These are phyloP conservation scores for Harpalus rufipes DNA, from an alignment of 2,888 invertebrate species.

Conservation along the genomic window DNA sequence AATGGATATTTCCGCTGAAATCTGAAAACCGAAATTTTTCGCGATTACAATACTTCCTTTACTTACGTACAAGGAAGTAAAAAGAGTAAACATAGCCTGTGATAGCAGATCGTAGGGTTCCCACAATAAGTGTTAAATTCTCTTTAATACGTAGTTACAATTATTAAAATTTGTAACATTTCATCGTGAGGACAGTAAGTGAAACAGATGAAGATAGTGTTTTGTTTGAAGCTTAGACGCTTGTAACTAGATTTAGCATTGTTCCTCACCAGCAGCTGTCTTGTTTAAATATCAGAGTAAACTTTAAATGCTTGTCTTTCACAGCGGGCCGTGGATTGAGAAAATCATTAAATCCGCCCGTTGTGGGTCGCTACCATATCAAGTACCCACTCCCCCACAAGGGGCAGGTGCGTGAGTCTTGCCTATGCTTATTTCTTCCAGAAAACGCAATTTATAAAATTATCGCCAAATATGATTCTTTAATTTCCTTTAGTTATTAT, in stretches of 20 bases:
- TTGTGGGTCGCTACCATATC: slow-evolving; percentile 35
- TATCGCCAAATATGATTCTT: no score
- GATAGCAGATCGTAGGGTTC: no score
- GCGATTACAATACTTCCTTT: no score
- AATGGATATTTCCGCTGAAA: no score
- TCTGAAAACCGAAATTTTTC: no score
- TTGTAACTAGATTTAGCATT: slow-evolving; percentile 25
- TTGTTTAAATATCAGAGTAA: slow-evolving; percentile 56
- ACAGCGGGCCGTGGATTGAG: slow-evolving; percentile 31
- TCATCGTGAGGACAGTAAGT: neutral
- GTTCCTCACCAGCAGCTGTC: slow-evolving; percentile 26
- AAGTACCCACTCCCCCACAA: slow-evolving; percentile 5
- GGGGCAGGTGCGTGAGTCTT: slow-evolving; percentile 13
- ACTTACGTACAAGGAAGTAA: no score
- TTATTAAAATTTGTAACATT: neutral
- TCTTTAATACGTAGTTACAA: no score
- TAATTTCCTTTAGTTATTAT: no score
- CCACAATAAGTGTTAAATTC: no score
- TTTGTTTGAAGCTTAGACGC: slow-evolving; percentile 7
- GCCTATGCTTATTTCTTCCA: neutral
- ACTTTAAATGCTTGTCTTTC: slow-evolving; percentile 50
- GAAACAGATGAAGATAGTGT: slow-evolving; percentile 2
- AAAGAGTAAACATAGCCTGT: no score
- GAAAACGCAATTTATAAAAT: no score
- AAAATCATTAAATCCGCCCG: slow-evolving; percentile 48